These are phyloP conservation scores for Akabosia matsudoensis DNA, from an alignment of 1,140 invertebrate genomes.

Conservation along the genomic window DNA sequence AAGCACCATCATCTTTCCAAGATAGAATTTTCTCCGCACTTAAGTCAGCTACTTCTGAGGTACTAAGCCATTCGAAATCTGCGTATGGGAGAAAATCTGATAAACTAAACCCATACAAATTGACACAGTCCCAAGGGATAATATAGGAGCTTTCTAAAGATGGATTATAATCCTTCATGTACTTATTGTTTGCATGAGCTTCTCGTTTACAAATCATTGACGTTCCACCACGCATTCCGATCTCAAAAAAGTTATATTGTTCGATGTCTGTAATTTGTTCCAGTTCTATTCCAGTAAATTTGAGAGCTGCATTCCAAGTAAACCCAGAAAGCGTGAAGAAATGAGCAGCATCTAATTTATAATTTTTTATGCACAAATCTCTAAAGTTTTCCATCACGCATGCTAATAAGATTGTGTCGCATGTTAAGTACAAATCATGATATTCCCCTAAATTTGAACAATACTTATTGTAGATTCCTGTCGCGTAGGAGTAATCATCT, in stretches of 20 bases:
- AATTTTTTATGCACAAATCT: constrained; percentile 24
- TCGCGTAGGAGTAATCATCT: constrained; percentile 47
- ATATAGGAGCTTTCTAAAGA: neutral
- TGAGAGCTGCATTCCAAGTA: constrained; percentile 47
- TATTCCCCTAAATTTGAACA: constrained; percentile 46
- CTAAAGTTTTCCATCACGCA: constrained; percentile 49
- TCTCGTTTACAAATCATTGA: constrained; percentile 40
- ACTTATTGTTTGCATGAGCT: constrained; percentile 42
- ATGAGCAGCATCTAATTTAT: constrained; percentile 46
- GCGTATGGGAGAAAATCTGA: too few relatives aligned
- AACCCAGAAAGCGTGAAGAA: constrained; percentile 48
- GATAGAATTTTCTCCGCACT: constrained; percentile 26
- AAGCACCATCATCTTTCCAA: constrained; percentile 36
- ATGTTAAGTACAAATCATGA: constrained; percentile 48
- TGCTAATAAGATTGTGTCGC: constrained; percentile 41
- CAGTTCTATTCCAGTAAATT: constrained; percentile 36
- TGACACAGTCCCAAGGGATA: constrained; percentile 20
- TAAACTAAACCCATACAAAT: too few relatives aligned
- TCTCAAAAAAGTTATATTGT: constrained; percentile 48
- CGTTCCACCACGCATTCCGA: constrained; percentile 41
- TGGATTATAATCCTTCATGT: constrained; percentile 32
- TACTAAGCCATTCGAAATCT: too few relatives aligned
- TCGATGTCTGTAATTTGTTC: constrained; percentile 47
- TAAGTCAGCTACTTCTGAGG: too few relatives aligned
- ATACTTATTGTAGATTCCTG: constrained; percentile 47